A percentile compares a stretch with the other conserved stretches of the same genome.
Evolutionary conservation across 2,888 invertebrate species (phyloP).

Genomic region (Eugnorisma glareosa): DNA sequence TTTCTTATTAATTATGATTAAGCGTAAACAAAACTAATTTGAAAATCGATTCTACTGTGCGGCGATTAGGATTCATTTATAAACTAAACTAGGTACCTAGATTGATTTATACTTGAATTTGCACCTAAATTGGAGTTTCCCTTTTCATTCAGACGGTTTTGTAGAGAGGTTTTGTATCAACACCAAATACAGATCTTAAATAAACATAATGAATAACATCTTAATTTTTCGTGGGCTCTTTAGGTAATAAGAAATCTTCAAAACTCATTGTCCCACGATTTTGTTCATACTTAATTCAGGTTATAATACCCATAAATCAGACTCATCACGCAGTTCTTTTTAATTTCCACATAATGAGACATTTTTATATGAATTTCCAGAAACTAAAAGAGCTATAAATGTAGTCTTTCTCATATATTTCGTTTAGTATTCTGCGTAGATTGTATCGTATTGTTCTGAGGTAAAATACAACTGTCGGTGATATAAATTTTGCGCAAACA

Average conservation of each 20-base stretch:
- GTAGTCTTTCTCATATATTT: conserved; percentile 32
- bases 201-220: neutral
- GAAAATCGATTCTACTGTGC: neutral
- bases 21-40: neutral
- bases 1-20: neutral
- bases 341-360: conserved; percentile 31
- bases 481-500: conserved; percentile 66
- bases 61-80: neutral
- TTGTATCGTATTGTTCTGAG: conserved; percentile 62
- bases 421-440: conserved; percentile 63
- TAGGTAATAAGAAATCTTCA: neutral
- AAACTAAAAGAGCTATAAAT: conserved; percentile 31
- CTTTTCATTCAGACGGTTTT: neutral
- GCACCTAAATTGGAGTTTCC: neutral
- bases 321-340: neutral
- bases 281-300: conserved; percentile 26
- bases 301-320: conserved; percentile 22
- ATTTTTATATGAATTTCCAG: conserved; percentile 37
- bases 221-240: neutral
- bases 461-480: conserved; percentile 52
- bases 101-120: neutral
- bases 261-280: conserved; percentile 36
- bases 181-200: neutral
- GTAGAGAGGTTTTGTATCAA: conserved; percentile 15
- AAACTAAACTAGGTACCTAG: neutral